Evolutionary conservation across 2,797 vertebrate species (phyloP).

Genomic region (Bradypodion pumilum): DNA sequence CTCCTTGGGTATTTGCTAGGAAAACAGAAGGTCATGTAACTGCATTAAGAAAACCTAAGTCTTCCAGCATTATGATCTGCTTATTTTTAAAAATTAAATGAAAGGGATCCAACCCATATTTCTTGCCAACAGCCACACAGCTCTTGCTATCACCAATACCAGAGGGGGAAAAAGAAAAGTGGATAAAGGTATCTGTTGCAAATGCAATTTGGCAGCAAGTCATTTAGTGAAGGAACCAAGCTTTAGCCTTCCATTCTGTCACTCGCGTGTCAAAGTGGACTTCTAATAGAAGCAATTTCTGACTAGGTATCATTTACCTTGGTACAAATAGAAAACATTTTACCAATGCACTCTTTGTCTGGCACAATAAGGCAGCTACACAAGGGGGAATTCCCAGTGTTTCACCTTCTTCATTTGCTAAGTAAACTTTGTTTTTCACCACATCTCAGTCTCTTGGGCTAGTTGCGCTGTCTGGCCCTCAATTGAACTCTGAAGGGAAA

Average conservation of each 20-base stretch:
- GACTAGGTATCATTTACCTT: background rate
- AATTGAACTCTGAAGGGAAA: background rate
- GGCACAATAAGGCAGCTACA: background rate
- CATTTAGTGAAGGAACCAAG: background rate
- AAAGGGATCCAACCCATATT: background rate
- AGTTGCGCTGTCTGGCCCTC: background rate
- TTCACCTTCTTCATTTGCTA: background rate
- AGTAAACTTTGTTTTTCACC: background rate
- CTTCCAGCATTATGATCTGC: background rate
- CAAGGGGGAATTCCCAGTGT: background rate
- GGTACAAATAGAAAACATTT: background rate
- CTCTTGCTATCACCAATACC: background rate
- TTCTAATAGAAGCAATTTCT: background rate
- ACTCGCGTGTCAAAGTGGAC: background rate
- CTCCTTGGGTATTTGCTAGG: background rate
- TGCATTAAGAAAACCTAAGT: background rate
- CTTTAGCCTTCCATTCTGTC: background rate
- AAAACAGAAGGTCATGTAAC: background rate
- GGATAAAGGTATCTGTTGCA: background rate
- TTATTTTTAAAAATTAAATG: background rate
- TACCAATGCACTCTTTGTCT: background rate
- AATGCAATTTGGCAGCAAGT: background rate
- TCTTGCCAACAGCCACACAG: background rate
- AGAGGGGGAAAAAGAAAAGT: background rate
- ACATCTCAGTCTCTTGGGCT: background rate